Evolutionary conservation across 2,113 vertebrate genomes (phyloP).

Genomic region (Arizona elegans): DNA sequence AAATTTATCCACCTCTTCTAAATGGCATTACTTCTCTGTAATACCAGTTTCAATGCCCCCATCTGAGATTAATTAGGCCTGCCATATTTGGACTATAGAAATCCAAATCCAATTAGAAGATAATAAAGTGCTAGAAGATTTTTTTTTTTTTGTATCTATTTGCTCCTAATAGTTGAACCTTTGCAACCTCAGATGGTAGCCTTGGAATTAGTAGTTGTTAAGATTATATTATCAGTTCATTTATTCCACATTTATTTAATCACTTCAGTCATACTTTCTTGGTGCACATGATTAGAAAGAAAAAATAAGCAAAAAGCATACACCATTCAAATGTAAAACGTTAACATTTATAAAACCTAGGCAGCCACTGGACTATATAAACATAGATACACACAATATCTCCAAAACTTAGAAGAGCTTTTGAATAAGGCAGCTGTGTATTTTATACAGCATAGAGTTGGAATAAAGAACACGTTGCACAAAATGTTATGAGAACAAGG

Average conservation of each 20-base stretch:
- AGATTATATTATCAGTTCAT: background rate
- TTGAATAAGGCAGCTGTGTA: constrained; percentile 33
- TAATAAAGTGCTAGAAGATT: background rate
- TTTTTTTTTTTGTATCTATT: background rate
- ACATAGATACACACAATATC: background rate
- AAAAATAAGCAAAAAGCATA: background rate
- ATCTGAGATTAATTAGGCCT: background rate
- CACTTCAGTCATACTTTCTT: background rate
- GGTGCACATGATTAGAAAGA: background rate
- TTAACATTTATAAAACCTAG: background rate
- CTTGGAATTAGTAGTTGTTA: background rate
- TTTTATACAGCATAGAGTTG: constrained; percentile 53
- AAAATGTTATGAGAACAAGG: constrained; percentile 55
- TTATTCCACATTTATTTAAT: background rate
- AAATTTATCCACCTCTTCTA: background rate
- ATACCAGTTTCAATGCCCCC: background rate
- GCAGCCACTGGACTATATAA: background rate
- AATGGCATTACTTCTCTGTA: background rate
- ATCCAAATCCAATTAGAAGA: background rate
- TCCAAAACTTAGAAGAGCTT: constrained; percentile 4
- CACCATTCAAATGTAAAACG: background rate
- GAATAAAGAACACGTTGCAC: constrained; percentile 55
- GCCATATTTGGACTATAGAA: background rate
- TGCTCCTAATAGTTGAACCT: background rate
- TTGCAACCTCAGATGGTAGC: background rate